A percentile compares a stretch with the other conserved stretches of the same genome.
These are phyloP conservation scores for Lates calcarifer DNA, from an alignment of 2,113 vertebrate species.

Conservation along the genomic window DNA sequence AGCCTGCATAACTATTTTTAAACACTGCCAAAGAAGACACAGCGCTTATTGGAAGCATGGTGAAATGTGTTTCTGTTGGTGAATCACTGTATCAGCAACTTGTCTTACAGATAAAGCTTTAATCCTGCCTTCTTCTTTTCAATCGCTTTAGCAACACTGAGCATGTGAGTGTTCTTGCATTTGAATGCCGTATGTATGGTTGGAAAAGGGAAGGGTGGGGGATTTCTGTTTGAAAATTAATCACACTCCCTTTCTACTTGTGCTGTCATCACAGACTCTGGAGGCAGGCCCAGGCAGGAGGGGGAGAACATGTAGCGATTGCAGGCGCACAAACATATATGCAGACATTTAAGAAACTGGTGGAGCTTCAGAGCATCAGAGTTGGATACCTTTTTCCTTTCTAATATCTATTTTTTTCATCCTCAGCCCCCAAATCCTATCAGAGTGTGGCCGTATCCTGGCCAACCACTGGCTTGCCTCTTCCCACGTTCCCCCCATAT, in stretches of 20 bases:
- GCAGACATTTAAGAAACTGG: conserved; percentile 6
- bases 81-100: conserved; percentile 70
- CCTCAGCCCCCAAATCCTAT: conserved; percentile 63
- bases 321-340: not conserved
- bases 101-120: conserved; percentile 57
- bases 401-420: conserved; percentile 27
- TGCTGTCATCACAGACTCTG: conserved; percentile 28
- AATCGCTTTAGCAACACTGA: conserved; percentile 53
- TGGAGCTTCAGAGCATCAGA: conserved; percentile 20
- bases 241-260: conserved; percentile 47
- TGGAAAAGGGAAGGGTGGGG: too few relatives aligned
- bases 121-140: conserved; percentile 57
- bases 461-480: conserved; percentile 46
- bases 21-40: conserved; percentile 26
- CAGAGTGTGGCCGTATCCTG: conserved; percentile 48
- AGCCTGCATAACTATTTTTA: conserved; percentile 53
- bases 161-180: conserved; percentile 33
- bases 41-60: conserved; percentile 17
- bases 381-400: conserved; percentile 32
- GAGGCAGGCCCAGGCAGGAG: conserved; percentile 21
- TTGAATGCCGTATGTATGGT: conserved; percentile 32
- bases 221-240: conserved; percentile 39
- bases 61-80: conserved; percentile 55
- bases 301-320: conserved; percentile 7
- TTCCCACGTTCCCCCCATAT: conserved; percentile 28